These are phyloP conservation scores for Steatornis caripensis DNA, from an alignment of 2,113 vertebrate species.

Conservation along the genomic window DNA sequence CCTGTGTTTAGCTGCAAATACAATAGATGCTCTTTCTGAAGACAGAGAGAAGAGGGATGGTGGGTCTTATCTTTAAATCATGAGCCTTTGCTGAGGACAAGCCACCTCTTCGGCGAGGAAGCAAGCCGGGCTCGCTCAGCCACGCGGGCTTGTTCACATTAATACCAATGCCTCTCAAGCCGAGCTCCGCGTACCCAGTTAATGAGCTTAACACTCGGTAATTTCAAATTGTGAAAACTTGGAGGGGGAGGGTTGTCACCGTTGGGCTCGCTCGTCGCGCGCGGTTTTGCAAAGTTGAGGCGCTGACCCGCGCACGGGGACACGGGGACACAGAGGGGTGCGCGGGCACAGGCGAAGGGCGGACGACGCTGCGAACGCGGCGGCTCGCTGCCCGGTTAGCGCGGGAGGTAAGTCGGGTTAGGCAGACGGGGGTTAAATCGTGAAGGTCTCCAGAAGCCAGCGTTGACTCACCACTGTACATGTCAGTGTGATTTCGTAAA, in stretches of 20 bases:
- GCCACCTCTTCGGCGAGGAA: background rate
- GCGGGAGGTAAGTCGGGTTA: slow-evolving; percentile 71
- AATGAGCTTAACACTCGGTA: background rate
- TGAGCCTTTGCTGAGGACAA: background rate
- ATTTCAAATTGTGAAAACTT: fast-evolving
- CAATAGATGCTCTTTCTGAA: background rate
- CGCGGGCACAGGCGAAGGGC: background rate
- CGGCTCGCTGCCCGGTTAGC: slow-evolving; percentile 1
- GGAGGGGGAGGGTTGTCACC: fast-evolving
- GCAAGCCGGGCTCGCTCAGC: background rate
- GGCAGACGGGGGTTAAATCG: slow-evolving; percentile 53
- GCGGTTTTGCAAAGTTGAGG: background rate
- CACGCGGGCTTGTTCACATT: background rate
- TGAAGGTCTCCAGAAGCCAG: slow-evolving; percentile 61
- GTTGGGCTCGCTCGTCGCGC: fast-evolving
- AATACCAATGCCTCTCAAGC: background rate
- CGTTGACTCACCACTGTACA: slow-evolving; percentile 89
- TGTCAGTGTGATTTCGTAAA: slow-evolving; percentile 87
- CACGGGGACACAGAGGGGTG: background rate
- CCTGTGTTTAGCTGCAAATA: background rate
- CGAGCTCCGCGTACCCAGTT: background rate
- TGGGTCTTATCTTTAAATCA: background rate
- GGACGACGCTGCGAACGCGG: background rate
- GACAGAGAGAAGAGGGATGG: background rate
- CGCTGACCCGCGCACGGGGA: fast-evolving